These are phyloP conservation scores for Sarcophaga bullata DNA, from an alignment of 1,140 invertebrate genomes.

Conservation along the genomic window DNA sequence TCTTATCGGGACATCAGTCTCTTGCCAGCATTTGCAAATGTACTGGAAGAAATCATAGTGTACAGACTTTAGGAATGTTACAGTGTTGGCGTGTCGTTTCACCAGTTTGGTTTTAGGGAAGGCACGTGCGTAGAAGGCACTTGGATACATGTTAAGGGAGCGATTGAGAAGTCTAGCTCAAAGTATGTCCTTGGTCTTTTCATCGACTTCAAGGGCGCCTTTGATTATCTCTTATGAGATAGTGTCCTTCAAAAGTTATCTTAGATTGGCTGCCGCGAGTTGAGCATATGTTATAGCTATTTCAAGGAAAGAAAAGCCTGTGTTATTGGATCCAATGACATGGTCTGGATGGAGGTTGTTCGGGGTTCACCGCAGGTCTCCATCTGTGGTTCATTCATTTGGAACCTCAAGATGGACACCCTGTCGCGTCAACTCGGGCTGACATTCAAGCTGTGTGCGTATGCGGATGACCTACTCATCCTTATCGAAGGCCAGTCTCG, in stretches of 20 bases:
- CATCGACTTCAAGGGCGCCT: too few relatives aligned
- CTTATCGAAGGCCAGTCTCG: constrained; percentile 45
- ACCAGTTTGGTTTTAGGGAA: too few relatives aligned
- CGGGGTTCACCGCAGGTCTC: constrained; percentile 48
- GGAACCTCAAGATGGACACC: constrained; percentile 51
- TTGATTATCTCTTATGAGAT: too few relatives aligned
- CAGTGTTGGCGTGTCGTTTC: too few relatives aligned
- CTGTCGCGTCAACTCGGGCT: constrained; percentile 31
- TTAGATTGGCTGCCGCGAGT: too few relatives aligned
- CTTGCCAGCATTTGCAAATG: not conserved
- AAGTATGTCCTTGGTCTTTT: too few relatives aligned
- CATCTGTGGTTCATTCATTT: constrained; percentile 36
- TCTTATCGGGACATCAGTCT: not conserved
- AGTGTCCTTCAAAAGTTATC: too few relatives aligned
- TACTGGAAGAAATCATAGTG: not conserved
- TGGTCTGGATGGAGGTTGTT: constrained; percentile 33
- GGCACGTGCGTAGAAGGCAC: not conserved
- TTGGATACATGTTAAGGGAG: constrained; percentile 10
- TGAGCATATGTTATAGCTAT: constrained; percentile 30
- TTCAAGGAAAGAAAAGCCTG: constrained; percentile 35
- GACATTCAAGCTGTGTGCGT: constrained; percentile 45
- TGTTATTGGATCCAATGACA: constrained; percentile 17
- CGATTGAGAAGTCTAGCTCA: not conserved
- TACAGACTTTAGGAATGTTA: not conserved
- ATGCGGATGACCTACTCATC: constrained; percentile 50